Percentiles rank a stretch among this genome's conserved stretches.
phyloP scores from a whole-genome alignment of 2,888 invertebrate genomes.

The Argyresthia albistria region DNA sequence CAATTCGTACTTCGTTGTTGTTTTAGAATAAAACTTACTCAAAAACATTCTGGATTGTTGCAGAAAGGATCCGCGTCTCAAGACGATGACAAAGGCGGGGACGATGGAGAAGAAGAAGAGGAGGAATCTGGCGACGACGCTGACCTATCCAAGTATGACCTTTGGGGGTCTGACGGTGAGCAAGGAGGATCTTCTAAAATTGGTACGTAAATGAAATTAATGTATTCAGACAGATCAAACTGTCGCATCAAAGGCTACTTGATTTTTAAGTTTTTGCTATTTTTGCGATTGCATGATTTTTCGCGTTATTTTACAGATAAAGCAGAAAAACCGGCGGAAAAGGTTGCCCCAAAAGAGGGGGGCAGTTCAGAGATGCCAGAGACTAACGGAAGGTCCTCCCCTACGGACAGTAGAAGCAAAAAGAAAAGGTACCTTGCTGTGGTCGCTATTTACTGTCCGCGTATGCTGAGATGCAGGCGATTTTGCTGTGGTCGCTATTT shows the following conservation, averaged over 20 bases:
- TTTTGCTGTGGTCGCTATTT: too few relatives aligned
- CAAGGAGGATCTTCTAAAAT: conserved; percentile 39
- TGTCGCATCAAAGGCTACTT: too few relatives aligned
- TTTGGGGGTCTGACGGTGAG: conserved; percentile 79
- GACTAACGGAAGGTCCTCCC: conserved; percentile 36
- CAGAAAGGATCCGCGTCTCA: conserved; percentile 27
- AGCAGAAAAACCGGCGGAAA: conserved; percentile 36
- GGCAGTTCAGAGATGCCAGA: conserved; percentile 23
- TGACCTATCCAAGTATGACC: conserved; percentile 84
- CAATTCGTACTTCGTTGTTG: too few relatives aligned
- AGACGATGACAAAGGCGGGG: conserved; percentile 15
- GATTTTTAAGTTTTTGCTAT: too few relatives aligned
- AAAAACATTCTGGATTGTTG: conserved; percentile 28
- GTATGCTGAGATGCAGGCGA: too few relatives aligned
- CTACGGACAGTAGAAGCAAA: conserved; percentile 31
- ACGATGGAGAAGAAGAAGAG: conserved; percentile 71
- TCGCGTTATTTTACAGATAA: conserved; percentile 23
- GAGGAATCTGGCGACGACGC: conserved; percentile 75
- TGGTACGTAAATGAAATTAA: not conserved
- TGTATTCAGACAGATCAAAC: too few relatives aligned
- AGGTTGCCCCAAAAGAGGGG: conserved; percentile 32
- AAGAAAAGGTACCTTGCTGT: conserved; percentile 50
- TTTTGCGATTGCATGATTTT: not conserved
- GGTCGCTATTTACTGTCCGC: too few relatives aligned
- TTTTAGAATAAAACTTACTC: not conserved